Conservation (phyloP, 2,797 vertebrate species). For the Dicrostonyx torquatus region DNA sequence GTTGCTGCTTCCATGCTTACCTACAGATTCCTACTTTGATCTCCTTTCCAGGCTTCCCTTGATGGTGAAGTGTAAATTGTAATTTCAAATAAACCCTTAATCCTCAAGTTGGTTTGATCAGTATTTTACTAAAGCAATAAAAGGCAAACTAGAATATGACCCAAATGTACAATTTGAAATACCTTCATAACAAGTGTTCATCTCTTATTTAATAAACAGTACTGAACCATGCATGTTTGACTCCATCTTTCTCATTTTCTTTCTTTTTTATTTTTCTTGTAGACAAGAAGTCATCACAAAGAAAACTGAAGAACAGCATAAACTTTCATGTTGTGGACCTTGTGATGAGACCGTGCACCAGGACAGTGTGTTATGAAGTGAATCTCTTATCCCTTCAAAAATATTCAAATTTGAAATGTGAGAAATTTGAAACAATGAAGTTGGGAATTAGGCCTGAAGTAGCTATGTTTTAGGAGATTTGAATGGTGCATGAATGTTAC, state of each 20-base stretch:
- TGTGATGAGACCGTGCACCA: neutral
- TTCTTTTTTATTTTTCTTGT: neutral
- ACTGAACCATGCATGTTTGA: neutral
- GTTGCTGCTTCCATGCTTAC: neutral
- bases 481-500: neutral
- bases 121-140: neutral
- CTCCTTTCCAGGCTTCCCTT: neutral
- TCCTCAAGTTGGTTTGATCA: neutral
- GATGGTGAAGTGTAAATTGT: neutral
- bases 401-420: neutral
- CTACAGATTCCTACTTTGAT: neutral
- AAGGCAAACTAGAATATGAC: neutral
- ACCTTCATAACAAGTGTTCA: neutral
- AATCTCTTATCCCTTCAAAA: neutral
- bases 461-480: no score
- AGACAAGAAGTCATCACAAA: neutral
- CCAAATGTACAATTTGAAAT: neutral
- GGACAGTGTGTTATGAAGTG: neutral
- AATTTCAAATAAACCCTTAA: neutral
- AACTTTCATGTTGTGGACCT: neutral
- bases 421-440: neutral
- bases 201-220: neutral
- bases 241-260: neutral
- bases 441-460: no score
- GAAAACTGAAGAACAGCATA: neutral